Evolutionary conservation across 2,113 vertebrate genomes (phyloP).

Genomic region (Coreoperca whiteheadi): DNA sequence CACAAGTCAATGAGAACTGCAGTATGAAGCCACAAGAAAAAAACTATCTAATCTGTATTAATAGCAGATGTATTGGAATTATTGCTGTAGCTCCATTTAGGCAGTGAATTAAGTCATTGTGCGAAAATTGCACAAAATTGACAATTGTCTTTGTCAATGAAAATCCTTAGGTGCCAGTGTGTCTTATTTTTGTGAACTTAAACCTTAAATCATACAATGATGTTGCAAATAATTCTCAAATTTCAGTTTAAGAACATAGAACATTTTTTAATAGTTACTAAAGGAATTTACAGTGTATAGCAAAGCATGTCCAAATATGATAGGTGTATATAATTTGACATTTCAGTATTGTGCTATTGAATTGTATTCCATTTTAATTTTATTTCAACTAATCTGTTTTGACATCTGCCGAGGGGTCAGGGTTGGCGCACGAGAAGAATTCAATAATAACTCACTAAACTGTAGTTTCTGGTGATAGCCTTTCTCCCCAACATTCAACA

Average conservation of each 20-base stretch:
- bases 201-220: background rate
- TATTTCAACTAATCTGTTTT: constrained; percentile 26
- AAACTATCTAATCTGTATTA: background rate
- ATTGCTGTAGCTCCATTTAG: background rate
- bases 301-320: background rate
- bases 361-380: constrained; percentile 13
- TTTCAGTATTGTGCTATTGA: background rate
- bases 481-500: background rate
- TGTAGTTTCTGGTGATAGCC: background rate
- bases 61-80: background rate
- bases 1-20: background rate
- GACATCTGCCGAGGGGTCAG: constrained; percentile 30
- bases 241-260: background rate
- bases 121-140: background rate
- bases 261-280: background rate
- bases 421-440: background rate
- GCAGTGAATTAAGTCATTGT: background rate
- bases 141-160: background rate
- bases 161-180: background rate
- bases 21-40: background rate
- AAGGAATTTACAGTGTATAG: background rate
- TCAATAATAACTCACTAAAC: constrained; percentile 6
- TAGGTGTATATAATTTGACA: background rate
- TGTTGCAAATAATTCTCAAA: background rate
- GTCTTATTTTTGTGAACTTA: background rate